Conservation (phyloP, 2,888 invertebrate species). For the Autographa gamma region DNA sequence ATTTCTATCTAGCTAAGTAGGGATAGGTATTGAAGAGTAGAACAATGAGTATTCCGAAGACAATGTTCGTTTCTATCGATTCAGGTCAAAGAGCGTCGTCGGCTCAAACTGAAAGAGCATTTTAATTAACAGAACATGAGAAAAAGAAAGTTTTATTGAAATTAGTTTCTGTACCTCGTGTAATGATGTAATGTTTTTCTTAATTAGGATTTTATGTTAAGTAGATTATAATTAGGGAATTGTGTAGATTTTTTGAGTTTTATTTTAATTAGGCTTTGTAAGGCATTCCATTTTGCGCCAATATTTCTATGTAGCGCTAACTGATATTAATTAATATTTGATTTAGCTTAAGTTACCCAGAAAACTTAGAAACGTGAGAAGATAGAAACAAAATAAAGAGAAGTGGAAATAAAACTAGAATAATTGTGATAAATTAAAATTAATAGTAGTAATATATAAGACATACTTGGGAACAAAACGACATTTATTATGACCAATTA, state of each 20-base stretch:
- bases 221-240: constrained; percentile 3
- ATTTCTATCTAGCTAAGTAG: constrained; percentile 37
- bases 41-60: constrained; percentile 53
- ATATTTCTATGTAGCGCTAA: too few species aligned
- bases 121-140: constrained; percentile 54
- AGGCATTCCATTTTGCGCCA: too few species aligned
- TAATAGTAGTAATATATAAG: too few species aligned
- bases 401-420: too few species aligned
- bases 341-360: too few species aligned
- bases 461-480: too few species aligned
- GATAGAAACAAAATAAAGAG: too few species aligned
- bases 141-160: constrained; percentile 47
- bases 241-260: background rate
- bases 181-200: constrained; percentile 15
- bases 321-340: too few species aligned
- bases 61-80: constrained; percentile 56
- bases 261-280: background rate
- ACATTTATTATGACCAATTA: too few species aligned
- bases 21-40: constrained; percentile 38
- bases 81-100: constrained; percentile 47
- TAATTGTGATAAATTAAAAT: too few species aligned
- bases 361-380: too few species aligned
- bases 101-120: constrained; percentile 53
- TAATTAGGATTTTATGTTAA: background rate
- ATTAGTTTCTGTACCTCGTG: constrained; percentile 39